Evolutionary conservation across 2,113 vertebrate genomes (phyloP), one percentile per base, ranked within the genome.

Genomic region (Malaclemys terrapin): DNA sequence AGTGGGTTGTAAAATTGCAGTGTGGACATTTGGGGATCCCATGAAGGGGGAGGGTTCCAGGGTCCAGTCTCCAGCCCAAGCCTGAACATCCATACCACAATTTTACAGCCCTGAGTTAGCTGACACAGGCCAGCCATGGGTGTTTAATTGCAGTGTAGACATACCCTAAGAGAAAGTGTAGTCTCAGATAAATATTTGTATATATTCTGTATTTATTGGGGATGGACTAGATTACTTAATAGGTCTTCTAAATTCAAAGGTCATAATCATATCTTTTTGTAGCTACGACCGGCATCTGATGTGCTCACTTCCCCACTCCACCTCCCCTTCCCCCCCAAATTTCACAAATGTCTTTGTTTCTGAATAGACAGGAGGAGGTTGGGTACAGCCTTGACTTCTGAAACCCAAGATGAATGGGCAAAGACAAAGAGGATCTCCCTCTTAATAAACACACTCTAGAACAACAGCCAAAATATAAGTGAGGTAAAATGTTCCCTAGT

Each of bases 391-490:
- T 50, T 56, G 85, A 59, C 56, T 82, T 83, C 78, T 31, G 81
- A 2, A 3, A 89, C 65, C 0, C 0, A 90, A 62, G 80, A 90
- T 84, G 88, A 81, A 4, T 10, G 5, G 54, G 82, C 10, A 59
- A 10, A 93, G 88, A 93, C 22, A 83, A 93, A 89, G 93, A 97
- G 49, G 84, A 81, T 92, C 93, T 96, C 59, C 90, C 59, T 47
- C 93, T 91, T 53, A 86, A 38, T 59, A 45, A 85, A 35, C 72
- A 83, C 3, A 72, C 82, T 65, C 87, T 38, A 87, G 85, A 93
- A 87, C 35, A 84, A 52, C 78, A 89, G 96, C 85, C 96, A 96
- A 49, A 31, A 76, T 65, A 80, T 88, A 85, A 96, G 94, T 93
- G 96, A 93, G 94, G 82, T 57, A 27, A 87, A 95, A 88, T 24